phyloP scores from a whole-genome alignment of 2,113 vertebrate genomes.

The Centrocercus urophasianus region DNA sequence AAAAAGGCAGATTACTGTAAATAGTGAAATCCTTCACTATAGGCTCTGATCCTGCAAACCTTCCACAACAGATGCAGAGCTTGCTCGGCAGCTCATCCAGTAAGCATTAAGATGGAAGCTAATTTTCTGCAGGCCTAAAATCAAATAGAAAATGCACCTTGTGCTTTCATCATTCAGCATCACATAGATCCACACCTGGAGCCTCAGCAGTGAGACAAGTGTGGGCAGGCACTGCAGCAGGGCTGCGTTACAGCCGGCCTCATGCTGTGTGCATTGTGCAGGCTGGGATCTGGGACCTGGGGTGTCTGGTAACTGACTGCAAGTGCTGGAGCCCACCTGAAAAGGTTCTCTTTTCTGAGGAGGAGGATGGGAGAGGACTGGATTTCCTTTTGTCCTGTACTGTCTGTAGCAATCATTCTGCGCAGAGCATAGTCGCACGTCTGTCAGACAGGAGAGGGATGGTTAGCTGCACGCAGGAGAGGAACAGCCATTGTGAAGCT shows the following conservation, averaged over 20 bases:
- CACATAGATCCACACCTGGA: fast-evolving
- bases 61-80: not conserved
- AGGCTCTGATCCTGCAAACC: not conserved
- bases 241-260: not conserved
- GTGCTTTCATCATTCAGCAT: not conserved
- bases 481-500: not conserved
- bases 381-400: slow-evolving; percentile 67
- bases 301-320: not conserved
- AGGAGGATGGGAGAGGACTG: slow-evolving; percentile 48
- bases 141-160: not conserved
- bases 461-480: slow-evolving; percentile 18
- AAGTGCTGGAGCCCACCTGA: slow-evolving; percentile 70
- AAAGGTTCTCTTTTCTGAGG: slow-evolving; percentile 71
- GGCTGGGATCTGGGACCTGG: not conserved
- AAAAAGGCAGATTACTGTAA: not conserved
- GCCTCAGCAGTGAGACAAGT: not conserved
- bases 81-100: not conserved
- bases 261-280: not conserved
- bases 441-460: slow-evolving; percentile 61
- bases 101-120: not conserved
- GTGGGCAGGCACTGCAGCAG: not conserved
- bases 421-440: slow-evolving; percentile 62
- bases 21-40: not conserved
- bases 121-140: not conserved
- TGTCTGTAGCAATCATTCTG: slow-evolving; percentile 65